Evolutionary conservation across 2,888 invertebrate species (phyloP), one percentile per base, ranked within the genome.

Genomic region (Crocallis elinguaria): DNA sequence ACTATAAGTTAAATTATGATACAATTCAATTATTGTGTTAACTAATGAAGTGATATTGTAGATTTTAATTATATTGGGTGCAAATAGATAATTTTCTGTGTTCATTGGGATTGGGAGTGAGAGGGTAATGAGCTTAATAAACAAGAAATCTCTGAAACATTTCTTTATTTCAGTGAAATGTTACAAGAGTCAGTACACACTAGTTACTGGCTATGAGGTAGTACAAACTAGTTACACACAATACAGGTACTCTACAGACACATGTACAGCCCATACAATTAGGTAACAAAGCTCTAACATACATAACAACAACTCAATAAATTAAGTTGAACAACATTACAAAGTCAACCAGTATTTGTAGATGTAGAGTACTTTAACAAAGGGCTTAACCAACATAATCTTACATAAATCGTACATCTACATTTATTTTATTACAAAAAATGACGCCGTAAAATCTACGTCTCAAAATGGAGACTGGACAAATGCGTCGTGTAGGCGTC

Each of bases 81-180:
- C 12, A n/a, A 11, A 21, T 37, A 14, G 1, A 8, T 37, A 37
- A 1, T 25, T 38, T 27, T 0, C 3, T n/a, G n/a, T 38, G 25
- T 25, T 12, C 12, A 12, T 9, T 16, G 42, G 60, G 63, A 65
- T 57, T 29, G 57, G 75, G 68, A 54, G 57, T 70, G 64, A 52
- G 49, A 59, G 57, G 60, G 72, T 75, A 64, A 66, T 50, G 54
- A 64, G 61, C 65, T 71, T 66, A 79, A 77, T 77, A 80, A 76
- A 78, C 73, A 86, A 82, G 77, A 77, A 68, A 77, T 84, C 77
- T 82, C 82, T 77, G 63, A 81, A 77, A 87, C 81, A 86, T 83
- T 82, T 82, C 79, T 87, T 87, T 86, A 86, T 86, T 86, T 53
- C 66, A 72, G 58, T 73, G 83, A 80, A 79, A 84, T 79, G 82